These are phyloP conservation scores for Patagioenas fasciata DNA, from an alignment of 2,113 vertebrate species.

Conservation along the genomic window DNA sequence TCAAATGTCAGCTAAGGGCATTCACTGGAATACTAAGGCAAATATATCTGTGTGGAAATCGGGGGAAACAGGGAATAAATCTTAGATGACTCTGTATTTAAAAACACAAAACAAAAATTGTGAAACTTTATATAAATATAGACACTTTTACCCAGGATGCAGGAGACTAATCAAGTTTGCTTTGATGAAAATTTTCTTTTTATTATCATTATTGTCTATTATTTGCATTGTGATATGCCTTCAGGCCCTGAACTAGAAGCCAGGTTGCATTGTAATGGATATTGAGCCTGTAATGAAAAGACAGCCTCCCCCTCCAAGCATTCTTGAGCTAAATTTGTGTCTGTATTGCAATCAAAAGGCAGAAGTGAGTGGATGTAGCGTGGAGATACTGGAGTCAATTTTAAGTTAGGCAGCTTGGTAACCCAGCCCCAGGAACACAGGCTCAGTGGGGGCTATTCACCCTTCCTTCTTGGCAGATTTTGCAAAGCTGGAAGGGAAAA, in stretches of 20 bases:
- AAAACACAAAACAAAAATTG: background rate
- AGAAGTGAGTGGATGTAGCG: background rate
- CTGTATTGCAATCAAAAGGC: background rate
- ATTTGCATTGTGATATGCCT: conserved; percentile 1
- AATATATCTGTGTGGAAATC: background rate
- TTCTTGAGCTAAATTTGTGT: conserved; percentile 15
- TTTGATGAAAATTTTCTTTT: conserved; percentile 17
- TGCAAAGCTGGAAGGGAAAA: background rate
- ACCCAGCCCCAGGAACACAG: background rate
- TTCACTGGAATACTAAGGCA: background rate
- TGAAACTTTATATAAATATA: background rate
- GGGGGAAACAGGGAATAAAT: background rate
- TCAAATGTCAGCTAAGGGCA: background rate
- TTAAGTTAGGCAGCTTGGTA: background rate
- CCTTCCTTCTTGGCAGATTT: background rate
- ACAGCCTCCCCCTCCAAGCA: background rate
- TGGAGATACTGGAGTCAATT: background rate
- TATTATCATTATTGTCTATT: conserved; percentile 25
- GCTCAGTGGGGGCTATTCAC: background rate
- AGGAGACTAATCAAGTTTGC: background rate
- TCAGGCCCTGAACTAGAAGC: background rate
- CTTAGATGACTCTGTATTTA: background rate
- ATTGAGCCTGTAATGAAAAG: conserved; percentile 23
- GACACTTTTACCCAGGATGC: background rate
- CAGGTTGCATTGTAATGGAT: conserved; percentile 4